Evolutionary conservation across 2,113 vertebrate species (phyloP), one percentile per base, ranked within the genome.

Genomic region (Meles meles): DNA sequence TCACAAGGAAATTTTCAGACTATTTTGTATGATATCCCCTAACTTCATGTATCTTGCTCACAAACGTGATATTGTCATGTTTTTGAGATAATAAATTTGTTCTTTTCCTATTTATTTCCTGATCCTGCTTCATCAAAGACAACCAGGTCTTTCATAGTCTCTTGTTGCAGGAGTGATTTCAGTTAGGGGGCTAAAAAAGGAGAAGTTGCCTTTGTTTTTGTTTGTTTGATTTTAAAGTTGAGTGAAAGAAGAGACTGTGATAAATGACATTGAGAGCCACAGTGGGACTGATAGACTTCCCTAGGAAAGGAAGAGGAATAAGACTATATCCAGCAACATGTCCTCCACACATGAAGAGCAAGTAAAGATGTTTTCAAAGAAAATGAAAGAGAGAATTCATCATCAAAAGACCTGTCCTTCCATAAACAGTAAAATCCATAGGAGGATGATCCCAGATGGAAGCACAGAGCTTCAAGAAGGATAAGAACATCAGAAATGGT

Each of bases 281-380:
- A 52, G 1, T 88, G 29, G 15, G 11, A 79, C 20, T 42, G 42
- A 94, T 5, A 83, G 9, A 9, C 6, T 69, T 59, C 21, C n/a
- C 92, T 69, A 61, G 3, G 59, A 63, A 55, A 42, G 1, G 12
- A 94, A 47, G 18, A 86, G 14, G 7, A 57, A 67, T 44, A 49
- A 18, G 77, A 55, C 21, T 80, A 63, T 90, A n/a, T 10, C 21
- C n/a, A 69, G 49, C 0, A 88, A 93, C 42, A 34, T 83, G 84
- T 23, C 34, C 91, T 91, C 91, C 90, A 93, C 29, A 82, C 93
- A 76, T 89, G 34, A 92, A 95, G n/a, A 77, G 5, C 27, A 84
- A 84, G 15, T 47, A 76, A 86, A 55, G 47, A 37, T 47, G 6
- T 77, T 86, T 71, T 55, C 18, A 52, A 31, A 74, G 14, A 74